Percentiles rank a stretch among this genome's conserved stretches.
phyloP scores from a whole-genome alignment of 2,888 invertebrate species.

The Charanyca ferruginea region DNA sequence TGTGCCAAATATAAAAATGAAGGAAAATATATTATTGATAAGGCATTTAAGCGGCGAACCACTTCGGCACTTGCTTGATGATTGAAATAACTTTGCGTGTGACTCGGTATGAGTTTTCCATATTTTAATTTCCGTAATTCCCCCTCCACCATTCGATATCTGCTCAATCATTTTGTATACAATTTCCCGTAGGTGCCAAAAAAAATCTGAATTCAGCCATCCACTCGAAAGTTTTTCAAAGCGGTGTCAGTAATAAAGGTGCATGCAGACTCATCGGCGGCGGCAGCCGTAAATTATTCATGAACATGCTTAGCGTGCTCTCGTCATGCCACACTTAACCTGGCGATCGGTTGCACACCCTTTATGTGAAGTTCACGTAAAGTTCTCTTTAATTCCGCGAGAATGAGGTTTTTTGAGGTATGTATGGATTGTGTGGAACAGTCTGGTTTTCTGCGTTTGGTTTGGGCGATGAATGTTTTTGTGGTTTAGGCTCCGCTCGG shows the following conservation, averaged over 20 bases:
- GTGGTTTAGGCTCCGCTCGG: no score
- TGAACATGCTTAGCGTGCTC: slow-evolving; percentile 82
- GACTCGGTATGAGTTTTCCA: slow-evolving; percentile 21
- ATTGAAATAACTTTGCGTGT: slow-evolving; percentile 22
- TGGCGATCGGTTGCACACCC: slow-evolving; percentile 77
- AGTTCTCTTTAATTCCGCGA: slow-evolving; percentile 64
- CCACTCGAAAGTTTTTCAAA: slow-evolving; percentile 72
- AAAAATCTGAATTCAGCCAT: slow-evolving; percentile 55
- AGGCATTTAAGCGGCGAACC: not conserved
- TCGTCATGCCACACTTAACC: slow-evolving; percentile 79
- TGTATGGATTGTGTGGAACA: not conserved
- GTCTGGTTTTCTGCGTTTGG: not conserved
- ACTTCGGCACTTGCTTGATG: not conserved
- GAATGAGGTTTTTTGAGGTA: slow-evolving; percentile 20
- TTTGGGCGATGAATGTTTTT: not conserved
- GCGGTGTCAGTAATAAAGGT: slow-evolving; percentile 83
- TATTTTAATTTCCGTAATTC: slow-evolving; percentile 58
- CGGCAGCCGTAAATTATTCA: slow-evolving; percentile 84
- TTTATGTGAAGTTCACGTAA: slow-evolving; percentile 72
- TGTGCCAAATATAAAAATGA: not conserved
- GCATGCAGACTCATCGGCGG: slow-evolving; percentile 78
- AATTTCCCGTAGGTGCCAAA: slow-evolving; percentile 59
- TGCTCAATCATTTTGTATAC: slow-evolving; percentile 51
- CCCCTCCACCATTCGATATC: slow-evolving; percentile 25
- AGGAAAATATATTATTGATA: not conserved